Base-by-base conservation (phyloP, 2,797 vertebrate genomes). In the Acipenser transmontanus region DNA sequence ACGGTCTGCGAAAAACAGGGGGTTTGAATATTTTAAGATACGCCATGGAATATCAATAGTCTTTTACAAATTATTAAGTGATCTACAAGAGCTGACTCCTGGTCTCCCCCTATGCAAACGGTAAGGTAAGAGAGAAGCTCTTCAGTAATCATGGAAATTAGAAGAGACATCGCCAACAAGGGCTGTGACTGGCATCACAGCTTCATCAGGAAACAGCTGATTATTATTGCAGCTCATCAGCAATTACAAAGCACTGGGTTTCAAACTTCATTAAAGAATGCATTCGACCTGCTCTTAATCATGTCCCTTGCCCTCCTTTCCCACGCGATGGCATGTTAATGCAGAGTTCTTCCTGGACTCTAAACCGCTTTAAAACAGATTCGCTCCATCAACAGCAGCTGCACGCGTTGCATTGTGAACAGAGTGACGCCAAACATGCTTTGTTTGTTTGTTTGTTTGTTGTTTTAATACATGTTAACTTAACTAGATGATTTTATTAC, bases 181-280 rank as follows among this genome's bases (percentile, higher is more conserved):
- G 62, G 62, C 65, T 69, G 74, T 67, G 70, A 78, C 69, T 50
- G 66, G 69, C 78, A 67, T 76, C 76, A 80, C 73, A 72, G 73
- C 82, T 85, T 83, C 73, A 84, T 85, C 80, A 79, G 72, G 68
- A 9, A 59, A 66, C 64, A 71, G 72, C 82, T 86, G 82, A 88
- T 87, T 80, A 81, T 54, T 66, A 12, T 10, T 48, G 62, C 82
- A 74, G 80, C 75, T 86, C 87, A 88, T 87, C 82, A 86, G 78
- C 60, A 70, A 80, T 69, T 76, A 71, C 74, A 56, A 9, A 63
- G 77, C 78, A 34, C 47, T 50, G 60, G 67, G 49, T 69, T 62
- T 59, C 77, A 85, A 85, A 80, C 71, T 49, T 84, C 84, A 85
- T 86, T 84, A 86, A 84, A 78, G 77, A 77, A 76, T 74, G 69